Percentiles rank a stretch among this genome's conserved stretches.
phyloP scores from a whole-genome alignment of 2,113 vertebrate species.

The Puntigrus tetrazona region DNA sequence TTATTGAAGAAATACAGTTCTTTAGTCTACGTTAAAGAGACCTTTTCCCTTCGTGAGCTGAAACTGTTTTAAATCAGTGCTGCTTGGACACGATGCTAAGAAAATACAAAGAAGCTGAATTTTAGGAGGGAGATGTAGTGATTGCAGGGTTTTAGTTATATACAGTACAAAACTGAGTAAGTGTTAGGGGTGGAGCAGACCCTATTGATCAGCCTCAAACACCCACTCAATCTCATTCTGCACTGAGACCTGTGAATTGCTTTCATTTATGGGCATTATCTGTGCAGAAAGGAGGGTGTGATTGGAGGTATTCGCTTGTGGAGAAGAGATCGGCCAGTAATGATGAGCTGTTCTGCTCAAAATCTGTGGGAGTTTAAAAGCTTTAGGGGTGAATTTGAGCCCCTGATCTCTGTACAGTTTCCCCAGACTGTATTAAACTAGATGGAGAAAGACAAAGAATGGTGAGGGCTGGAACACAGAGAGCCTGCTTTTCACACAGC shows the following conservation, averaged over 20 bases:
- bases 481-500: neutral
- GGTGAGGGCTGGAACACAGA: neutral
- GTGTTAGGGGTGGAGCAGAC: neutral
- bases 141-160: neutral
- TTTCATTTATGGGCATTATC: conserved; percentile 35
- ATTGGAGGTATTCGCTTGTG: neutral
- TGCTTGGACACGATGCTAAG: neutral
- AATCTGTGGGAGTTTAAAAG: conserved; percentile 35
- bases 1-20: neutral
- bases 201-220: conserved; percentile 26
- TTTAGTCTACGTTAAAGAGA: neutral
- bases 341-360: conserved; percentile 12
- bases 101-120: neutral
- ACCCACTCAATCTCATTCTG: conserved; percentile 10
- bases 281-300: neutral
- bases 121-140: neutral
- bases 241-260: conserved; percentile 27
- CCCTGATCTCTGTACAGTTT: conserved; percentile 34
- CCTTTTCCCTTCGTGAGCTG: neutral
- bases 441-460: neutral
- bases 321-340: neutral
- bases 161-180: neutral
- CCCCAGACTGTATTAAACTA: neutral
- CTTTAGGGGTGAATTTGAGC: conserved; percentile 34
- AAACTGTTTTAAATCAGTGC: neutral